phyloP scores from a whole-genome alignment of 2,113 vertebrate genomes.

The Notothenia rossii region DNA sequence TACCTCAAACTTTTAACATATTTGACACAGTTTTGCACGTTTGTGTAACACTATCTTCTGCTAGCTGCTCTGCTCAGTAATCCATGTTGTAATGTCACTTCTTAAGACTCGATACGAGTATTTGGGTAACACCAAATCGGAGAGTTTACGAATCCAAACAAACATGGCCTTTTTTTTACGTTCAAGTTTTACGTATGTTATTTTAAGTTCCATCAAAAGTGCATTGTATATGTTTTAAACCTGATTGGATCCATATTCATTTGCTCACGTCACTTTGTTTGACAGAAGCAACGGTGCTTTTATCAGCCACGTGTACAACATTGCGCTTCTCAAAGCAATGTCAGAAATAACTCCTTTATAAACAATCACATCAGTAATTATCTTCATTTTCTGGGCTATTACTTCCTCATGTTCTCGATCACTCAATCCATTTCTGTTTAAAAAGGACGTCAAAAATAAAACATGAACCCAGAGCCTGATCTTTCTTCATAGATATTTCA shows the following conservation, averaged over 20 bases:
- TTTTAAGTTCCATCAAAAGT: not conserved
- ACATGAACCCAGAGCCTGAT: too few species aligned
- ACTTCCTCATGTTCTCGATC: too few species aligned
- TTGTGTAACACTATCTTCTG: slow-evolving; percentile 1
- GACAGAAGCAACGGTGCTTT: too few species aligned
- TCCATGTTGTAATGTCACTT: not conserved
- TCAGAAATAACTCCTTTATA: too few species aligned
- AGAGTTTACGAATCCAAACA: not conserved
- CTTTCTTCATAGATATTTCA: too few species aligned
- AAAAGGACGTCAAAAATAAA: too few species aligned
- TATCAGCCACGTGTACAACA: too few species aligned
- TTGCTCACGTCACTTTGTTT: too few species aligned
- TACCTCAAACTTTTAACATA: not conserved
- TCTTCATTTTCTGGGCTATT: too few species aligned
- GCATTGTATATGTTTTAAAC: not conserved
- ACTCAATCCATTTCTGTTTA: too few species aligned
- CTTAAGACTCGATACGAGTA: not conserved
- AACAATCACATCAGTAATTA: too few species aligned
- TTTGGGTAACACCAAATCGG: not conserved
- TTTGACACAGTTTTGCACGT: not conserved
- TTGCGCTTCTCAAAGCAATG: too few species aligned
- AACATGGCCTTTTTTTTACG: not conserved
- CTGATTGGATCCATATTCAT: not conserved
- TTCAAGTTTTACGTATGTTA: not conserved
- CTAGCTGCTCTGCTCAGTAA: not conserved